Base-by-base conservation (phyloP, 2,888 invertebrate species). In the Sylvicola cinctus region DNA sequence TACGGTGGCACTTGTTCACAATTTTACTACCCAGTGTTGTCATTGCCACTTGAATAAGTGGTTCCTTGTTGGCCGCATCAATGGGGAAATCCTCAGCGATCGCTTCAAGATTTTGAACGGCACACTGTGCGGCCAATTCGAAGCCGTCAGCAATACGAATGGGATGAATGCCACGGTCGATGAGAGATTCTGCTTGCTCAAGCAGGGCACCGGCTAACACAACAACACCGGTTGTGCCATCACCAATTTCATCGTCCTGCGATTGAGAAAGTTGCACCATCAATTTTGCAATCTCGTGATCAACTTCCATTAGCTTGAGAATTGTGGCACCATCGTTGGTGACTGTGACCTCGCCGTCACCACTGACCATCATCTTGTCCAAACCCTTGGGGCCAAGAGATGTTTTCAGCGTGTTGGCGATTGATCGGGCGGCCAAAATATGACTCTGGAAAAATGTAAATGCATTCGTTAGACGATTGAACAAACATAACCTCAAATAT, bases 311-410 rank as follows among this genome's bases (percentile, higher is more conserved):
- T 61, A 87, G 69, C 59, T 93, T 88, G 44, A 98, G 66, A 49
- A 99, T 99, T 2, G 98, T 98, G n/a, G 96, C 96, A 16, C 96
- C 98, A 61, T 98, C 98, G 51, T 98, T 99, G 30, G 96, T 98
- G 28, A 95, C 84, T 0, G 90, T 91, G 2, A 98, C 80, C 46
- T 99, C 96, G 17, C 96, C 98, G 56, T 99, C 98, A 1, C 84
- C 65, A 8, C 85, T 87, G 2, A 98, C 88, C 79, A 98, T 77
- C 68, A 99, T 78, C 62, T 98, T 98, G 59, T 98, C 98, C 39
- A 98, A 62, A 14, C 98, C 88, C 48, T 91, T 88, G 1, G 98
- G 98, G 0, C 98, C 98, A 32, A 99, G 66, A 0, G 96, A 96
- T 0, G 95, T 88, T 47, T 75, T 74, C 38, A 98, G 65, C 16